A percentile compares a stretch with the other conserved stretches of the same genome.
Evolutionary conservation across 2,113 vertebrate genomes (phyloP).

Genomic region (Strigops habroptila): DNA sequence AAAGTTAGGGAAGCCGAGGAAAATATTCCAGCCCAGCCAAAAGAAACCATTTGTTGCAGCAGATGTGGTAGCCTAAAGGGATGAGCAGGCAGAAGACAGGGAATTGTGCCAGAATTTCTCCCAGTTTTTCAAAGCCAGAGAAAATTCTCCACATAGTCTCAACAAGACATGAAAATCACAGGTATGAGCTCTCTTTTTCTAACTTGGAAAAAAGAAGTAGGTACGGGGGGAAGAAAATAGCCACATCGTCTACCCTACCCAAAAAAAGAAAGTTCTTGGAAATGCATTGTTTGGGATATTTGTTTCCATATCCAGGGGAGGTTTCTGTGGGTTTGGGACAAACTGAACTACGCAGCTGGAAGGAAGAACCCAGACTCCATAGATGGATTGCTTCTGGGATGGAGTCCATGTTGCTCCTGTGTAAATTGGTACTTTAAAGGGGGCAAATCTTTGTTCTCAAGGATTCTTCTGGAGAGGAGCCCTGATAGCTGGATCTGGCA

Average conservation of each 20-base stretch:
- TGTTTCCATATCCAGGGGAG: background rate
- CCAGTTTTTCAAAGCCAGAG: background rate
- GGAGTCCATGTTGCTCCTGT: background rate
- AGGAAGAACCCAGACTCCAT: background rate
- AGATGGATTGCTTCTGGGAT: background rate
- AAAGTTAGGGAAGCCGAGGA: background rate
- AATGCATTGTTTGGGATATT: background rate
- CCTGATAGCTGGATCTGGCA: background rate
- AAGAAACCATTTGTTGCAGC: background rate
- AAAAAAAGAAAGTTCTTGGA: background rate
- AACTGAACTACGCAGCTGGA: background rate
- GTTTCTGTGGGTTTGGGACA: background rate
- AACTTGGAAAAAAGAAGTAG: background rate
- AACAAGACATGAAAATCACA: background rate
- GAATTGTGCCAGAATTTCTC: background rate
- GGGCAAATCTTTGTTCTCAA: background rate
- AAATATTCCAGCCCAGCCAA: background rate
- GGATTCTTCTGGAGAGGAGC: background rate
- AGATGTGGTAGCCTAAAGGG: background rate
- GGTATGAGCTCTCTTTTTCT: background rate
- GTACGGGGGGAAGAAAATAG: background rate
- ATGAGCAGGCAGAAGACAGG: background rate
- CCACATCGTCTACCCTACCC: background rate
- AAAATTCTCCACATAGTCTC: background rate
- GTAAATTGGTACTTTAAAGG: background rate